A percentile compares a stretch with the other conserved stretches of the same genome.
These are phyloP conservation scores for Homarus gammarus DNA, from an alignment of 2,888 invertebrate species.

Conservation along the genomic window DNA sequence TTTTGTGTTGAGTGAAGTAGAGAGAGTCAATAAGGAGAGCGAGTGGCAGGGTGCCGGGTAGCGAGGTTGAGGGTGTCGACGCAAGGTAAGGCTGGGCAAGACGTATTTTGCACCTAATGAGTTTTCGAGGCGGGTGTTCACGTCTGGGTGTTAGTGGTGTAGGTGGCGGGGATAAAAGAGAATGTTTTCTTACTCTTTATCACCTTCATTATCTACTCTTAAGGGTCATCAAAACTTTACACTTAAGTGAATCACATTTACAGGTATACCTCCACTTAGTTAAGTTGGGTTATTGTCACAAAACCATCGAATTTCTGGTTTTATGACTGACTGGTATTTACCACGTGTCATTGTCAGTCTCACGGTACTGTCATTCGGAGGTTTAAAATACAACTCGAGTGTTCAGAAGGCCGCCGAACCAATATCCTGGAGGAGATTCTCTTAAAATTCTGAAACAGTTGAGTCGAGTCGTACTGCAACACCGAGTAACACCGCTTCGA, in stretches of 20 bases:
- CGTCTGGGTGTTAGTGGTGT: neutral
- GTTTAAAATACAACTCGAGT: no score
- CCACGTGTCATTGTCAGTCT: no score
- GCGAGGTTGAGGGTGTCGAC: neutral
- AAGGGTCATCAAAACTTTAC: neutral
- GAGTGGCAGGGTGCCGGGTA: neutral
- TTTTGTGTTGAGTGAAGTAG: neutral
- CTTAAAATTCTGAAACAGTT: no score
- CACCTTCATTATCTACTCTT: neutral
- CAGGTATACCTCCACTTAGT: no score
- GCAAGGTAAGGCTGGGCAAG: neutral
- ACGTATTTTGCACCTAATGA: neutral
- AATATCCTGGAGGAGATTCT: no score
- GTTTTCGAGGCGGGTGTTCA: neutral
- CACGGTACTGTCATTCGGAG: no score
- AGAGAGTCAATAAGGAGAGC: neutral
- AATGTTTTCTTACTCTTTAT: neutral
- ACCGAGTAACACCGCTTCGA: no score
- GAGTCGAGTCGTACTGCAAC: no score
- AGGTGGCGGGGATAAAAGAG: neutral
- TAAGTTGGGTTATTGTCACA: no score
- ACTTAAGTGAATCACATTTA: neutral
- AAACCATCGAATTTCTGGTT: no score
- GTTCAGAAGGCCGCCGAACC: no score
- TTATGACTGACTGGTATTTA: no score